Base-by-base conservation (phyloP, 2,888 invertebrate genomes). In the Ferrisia virgata region DNA sequence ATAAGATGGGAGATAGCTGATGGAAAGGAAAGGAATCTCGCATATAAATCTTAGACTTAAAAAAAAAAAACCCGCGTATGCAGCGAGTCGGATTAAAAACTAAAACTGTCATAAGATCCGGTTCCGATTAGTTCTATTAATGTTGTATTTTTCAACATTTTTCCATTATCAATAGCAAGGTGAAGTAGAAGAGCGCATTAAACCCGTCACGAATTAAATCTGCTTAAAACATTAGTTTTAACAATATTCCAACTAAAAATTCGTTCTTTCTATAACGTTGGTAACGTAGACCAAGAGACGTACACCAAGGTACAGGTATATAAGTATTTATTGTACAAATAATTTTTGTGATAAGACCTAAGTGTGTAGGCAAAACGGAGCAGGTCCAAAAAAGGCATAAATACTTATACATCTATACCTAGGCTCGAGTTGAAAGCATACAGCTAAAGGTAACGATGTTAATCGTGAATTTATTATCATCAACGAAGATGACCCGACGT, bases 41-140 rank as follows among this genome's bases (percentile, higher is more conserved):
- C 25, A 39, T n/a, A 79, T 80, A 53, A 80, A 80, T 80, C 80
- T 80, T 80, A 2, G 53, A 53, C 53, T 22, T 15, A 18, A 4
- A 18, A 18, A 3, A 31, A 25, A 33, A 36, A 40, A 11, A 39
- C 28, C 8, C 39, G 22, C 36, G n/a, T n/a, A n/a, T n/a, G 6
- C 2, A 15, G 2, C 43, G 53, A 82, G 82, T 64, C 18, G 82
- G 82, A 82, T 82, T 82, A 82, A 58, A 39, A 82, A 82, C 36
- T 18, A 82, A 82, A 82, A 82, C 40, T 82, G 82, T 82, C 82
- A 82, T 82, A 82, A 82, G 82, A 82, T 82, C 82, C 82, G 82
- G 82, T 82, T 58, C 58, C 82, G 82, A 82, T 82, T 64, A 82
- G 81, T 64, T 82, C 39, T 36, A 3, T 18, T 36, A 64, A 82